Base-by-base conservation (phyloP, 2,113 vertebrate species). In the Oreochromis niloticus region DNA sequence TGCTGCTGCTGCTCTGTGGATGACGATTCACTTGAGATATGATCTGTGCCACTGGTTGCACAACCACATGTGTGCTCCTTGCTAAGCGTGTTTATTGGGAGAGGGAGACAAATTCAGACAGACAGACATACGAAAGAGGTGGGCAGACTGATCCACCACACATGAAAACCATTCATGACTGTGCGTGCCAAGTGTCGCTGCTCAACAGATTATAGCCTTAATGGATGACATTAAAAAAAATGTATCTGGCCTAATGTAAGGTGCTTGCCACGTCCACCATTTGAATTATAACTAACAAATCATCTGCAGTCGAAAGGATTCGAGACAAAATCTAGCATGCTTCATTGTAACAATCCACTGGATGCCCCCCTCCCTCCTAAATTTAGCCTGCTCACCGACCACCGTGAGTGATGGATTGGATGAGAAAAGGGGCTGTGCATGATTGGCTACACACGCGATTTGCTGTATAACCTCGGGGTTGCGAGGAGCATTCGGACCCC, bases 21-120 rank as follows among this genome's bases (percentile, higher is more conserved):
- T 88, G 88, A 84, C 86, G 50, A 86, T 32, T 94, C 86, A 80
- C 52, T 41, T 36, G 36, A 91, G 87, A 84, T 85, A 83, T 87
- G 86, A 87, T 93, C 89, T 82, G 81, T 89, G 93, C 86, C 90
- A 93, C 93, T 82, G 93, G 92, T 94, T 94, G 94, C 93, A 92
- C 90, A 85, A 82, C 82, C 85, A 86, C 56, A 54, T 81, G 57
- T 86, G 87, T 71, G 79, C 66, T 75, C 43, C 6, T 39, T 80
- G 63, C 80, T 50, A 6, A 34, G 75, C 80, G 59, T 22, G 41
- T 11, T 36, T 14, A 59, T 68, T 19, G 73, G 22, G 50, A 84
- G 56, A 73, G 24, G 55, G 46, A 56, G 50, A 82, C 75, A 79
- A 32, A 78, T 11, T 39, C 59, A 88, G 81, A 86, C 24, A 86